Evolutionary conservation across 2,888 invertebrate genomes (phyloP), one percentile per base, ranked within the genome.

Genomic region (Xylophagus ater): DNA sequence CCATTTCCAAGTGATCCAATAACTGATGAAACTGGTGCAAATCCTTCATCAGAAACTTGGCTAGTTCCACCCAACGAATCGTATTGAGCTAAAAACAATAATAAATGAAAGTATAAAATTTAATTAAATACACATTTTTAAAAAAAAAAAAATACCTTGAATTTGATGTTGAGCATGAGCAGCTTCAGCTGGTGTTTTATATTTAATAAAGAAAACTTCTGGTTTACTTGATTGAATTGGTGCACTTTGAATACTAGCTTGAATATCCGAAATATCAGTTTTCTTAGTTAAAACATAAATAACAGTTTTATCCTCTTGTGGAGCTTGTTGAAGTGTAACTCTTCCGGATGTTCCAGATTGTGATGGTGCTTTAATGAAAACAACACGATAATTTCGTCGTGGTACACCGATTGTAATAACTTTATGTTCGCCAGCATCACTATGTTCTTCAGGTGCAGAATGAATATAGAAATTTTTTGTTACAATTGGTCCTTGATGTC

Each of bases 261-360:
- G 23, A 9, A 23, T 6, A 8, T 23, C 23, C 7, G 23, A 6
- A 23, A 9, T 9, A 23, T 23, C 35, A 37, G 53, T 48, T 49
- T 64, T 64, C 54, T 62, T 62, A 51, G 54, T 58, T 26, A 64
- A 48, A 30, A 64, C 63, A 49, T 64, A 64, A 38, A 64, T 62
- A 21, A 64, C 58, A 18, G 64, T 64, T 51, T 63, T 64, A 41
- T 64, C 64, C 45, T 26, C 26, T 8, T 26, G 5, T 13, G 5
- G 26, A n/a, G 26, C 4, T 13, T 26, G 9, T 8, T 6, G 5
- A 8, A 26, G 4, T n/a, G 9, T n/a, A 8, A 26, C 5, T 1
- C 52, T 54, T 23, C 23, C 21, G 1, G 48, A 40, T 4, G 31
- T 17, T 17, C n/a, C n/a, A n/a, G n/a, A n/a, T n/a, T 31, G 10